phyloP scores from a whole-genome alignment of 2,797 vertebrate species.

The Betta splendens region DNA sequence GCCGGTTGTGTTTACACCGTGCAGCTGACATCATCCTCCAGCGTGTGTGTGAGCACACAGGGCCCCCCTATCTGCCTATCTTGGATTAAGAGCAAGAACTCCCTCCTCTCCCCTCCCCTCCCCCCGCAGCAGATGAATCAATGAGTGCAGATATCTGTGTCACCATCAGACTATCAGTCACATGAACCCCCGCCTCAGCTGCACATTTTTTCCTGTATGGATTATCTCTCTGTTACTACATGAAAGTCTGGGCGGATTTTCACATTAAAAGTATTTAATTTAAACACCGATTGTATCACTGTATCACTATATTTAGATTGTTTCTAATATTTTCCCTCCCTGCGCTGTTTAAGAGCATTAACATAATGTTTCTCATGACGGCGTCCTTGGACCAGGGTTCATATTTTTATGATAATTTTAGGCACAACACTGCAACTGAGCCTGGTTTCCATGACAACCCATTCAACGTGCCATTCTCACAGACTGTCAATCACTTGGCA shows the following conservation, averaged over 20 bases:
- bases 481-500: conserved; percentile 52
- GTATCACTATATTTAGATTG: background rate
- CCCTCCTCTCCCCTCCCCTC: conserved; percentile 13
- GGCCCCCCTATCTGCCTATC: conserved; percentile 33
- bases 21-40: conserved; percentile 52
- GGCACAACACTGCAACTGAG: conserved; percentile 36
- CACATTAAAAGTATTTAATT: conserved; percentile 5
- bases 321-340: conserved; percentile 2
- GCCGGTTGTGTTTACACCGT: conserved; percentile 61
- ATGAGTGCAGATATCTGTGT: conserved; percentile 64
- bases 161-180: conserved; percentile 38
- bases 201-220: background rate
- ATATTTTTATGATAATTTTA: conserved; percentile 46
- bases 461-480: conserved; percentile 33
- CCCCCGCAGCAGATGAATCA: conserved; percentile 50
- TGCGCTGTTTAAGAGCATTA: conserved; percentile 14
- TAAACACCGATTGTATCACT: background rate
- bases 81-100: conserved; percentile 66
- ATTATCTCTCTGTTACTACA: conserved; percentile 16
- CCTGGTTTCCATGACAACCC: conserved; percentile 57
- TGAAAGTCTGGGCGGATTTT: conserved; percentile 19
- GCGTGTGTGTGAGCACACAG: conserved; percentile 21
- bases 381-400: conserved; percentile 49
- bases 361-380: conserved; percentile 24
- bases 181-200: conserved; percentile 10